Percentiles rank a stretch among this genome's conserved stretches.
phyloP scores from a whole-genome alignment of 2,888 invertebrate genomes.

The Agriopis marginaria region DNA sequence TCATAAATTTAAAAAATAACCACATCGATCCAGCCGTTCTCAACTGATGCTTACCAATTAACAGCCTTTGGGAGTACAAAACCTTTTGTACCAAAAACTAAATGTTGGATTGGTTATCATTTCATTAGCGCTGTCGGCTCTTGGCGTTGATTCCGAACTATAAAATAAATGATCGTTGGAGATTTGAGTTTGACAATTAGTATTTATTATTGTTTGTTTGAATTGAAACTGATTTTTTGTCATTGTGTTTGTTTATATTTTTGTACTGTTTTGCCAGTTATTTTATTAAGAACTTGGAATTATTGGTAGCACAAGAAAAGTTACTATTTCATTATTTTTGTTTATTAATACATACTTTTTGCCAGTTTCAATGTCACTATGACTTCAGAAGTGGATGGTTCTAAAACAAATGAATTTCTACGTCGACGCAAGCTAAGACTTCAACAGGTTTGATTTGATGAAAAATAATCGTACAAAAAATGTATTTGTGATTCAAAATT shows the following conservation, averaged over 20 bases:
- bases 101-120: too few relatives aligned
- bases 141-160: not conserved
- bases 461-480: slow-evolving; percentile 39
- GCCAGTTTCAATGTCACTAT: slow-evolving; percentile 61
- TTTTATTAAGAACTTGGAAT: slow-evolving; percentile 2
- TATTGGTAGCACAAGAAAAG: not conserved
- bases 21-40: too few relatives aligned
- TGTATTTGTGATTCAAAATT: slow-evolving; percentile 42
- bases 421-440: slow-evolving; percentile 79
- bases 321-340: not conserved
- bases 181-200: not conserved
- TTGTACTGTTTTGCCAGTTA: not conserved
- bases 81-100: too few relatives aligned
- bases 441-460: slow-evolving; percentile 75
- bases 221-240: not conserved
- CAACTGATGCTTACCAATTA: too few relatives aligned
- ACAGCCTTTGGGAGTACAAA: too few relatives aligned
- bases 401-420: slow-evolving; percentile 82
- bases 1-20: too few relatives aligned
- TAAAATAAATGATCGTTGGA: slow-evolving; percentile 8
- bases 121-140: too few relatives aligned
- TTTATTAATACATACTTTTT: slow-evolving; percentile 30
- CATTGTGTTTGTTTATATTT: slow-evolving; percentile 10
- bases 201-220: not conserved
- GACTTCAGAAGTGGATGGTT: slow-evolving; percentile 73